A percentile compares a stretch with the other conserved stretches of the same genome.
Conservation (phyloP, 2,113 vertebrate species). For the Amphilophus citrinellus region DNA sequence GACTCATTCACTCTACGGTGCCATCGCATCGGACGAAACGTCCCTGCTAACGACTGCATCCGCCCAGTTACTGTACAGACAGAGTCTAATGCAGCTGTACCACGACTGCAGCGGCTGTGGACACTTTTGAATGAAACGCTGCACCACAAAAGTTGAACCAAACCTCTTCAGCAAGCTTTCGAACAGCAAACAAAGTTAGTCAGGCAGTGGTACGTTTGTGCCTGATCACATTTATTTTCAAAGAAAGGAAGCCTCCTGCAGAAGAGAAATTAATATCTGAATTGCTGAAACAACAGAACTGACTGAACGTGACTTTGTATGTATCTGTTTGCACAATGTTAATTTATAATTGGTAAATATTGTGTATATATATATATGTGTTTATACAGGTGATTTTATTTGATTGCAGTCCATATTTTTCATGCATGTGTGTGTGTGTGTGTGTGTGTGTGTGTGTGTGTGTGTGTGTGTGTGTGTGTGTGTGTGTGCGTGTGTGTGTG, state of each 20-base stretch:
- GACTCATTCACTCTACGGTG: not conserved
- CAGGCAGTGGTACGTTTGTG: conserved; percentile 31
- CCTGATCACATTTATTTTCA: conserved; percentile 23
- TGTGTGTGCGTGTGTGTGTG: not conserved
- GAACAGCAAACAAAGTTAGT: conserved; percentile 14
- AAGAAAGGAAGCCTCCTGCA: conserved; percentile 6
- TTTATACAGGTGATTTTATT: conserved; percentile 63
- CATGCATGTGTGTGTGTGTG: not conserved
- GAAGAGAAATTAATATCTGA: conserved; percentile 19
- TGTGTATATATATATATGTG: conserved; percentile 18
- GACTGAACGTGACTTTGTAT: conserved; percentile 56
- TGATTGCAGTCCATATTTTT: conserved; percentile 48
- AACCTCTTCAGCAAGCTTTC: not conserved
- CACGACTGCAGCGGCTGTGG: conserved; percentile 7
- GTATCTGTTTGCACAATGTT: conserved; percentile 74
- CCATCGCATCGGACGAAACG: not conserved
- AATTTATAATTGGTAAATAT: conserved; percentile 72
- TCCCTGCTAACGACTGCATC: not conserved
- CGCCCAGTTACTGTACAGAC: not conserved
- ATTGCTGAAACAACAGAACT: conserved; percentile 28
- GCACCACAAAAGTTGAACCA: conserved; percentile 43
- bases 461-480: not conserved
- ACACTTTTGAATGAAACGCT: conserved; percentile 50
- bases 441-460: not conserved
- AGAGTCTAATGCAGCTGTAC: conserved; percentile 17